Percentiles rank a stretch among this genome's conserved stretches.
These are phyloP conservation scores for Conchocele bisecta DNA, from an alignment of 2,888 invertebrate genomes.

Conservation along the genomic window DNA sequence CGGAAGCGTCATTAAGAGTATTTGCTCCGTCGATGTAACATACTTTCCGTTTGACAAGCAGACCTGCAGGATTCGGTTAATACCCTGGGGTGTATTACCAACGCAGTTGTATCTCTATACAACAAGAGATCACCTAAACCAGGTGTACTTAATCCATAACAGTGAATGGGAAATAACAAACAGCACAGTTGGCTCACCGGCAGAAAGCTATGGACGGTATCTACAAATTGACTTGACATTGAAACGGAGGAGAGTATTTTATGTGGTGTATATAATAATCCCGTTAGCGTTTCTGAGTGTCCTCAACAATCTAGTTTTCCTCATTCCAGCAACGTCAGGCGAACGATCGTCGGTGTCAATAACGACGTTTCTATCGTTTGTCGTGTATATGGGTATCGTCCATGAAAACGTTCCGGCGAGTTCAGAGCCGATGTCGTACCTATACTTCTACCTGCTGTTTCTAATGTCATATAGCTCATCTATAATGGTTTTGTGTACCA, in stretches of 20 bases:
- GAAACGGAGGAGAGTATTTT: conserved; percentile 24
- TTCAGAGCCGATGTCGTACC: conserved; percentile 38
- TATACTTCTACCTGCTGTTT: conserved; percentile 34
- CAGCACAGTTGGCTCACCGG: not conserved
- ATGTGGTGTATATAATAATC: conserved; percentile 32
- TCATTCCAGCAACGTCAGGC: conserved; percentile 36
- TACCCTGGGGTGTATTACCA: not conserved
- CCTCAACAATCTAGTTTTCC: conserved; percentile 30
- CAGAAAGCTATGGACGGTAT: no score
- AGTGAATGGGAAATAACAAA: conserved; percentile 17
- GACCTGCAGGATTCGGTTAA: conserved; percentile 12
- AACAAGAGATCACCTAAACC: not conserved
- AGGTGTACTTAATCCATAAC: conserved; percentile 9
- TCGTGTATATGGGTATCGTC: conserved; percentile 41
- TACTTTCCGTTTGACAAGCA: conserved; percentile 47
- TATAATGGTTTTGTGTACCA: conserved; percentile 25
- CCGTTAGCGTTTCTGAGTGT: conserved; percentile 31
- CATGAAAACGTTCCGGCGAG: conserved; percentile 42
- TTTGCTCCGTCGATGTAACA: conserved; percentile 35
- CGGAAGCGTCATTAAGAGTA: conserved; percentile 7
- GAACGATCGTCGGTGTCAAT: conserved; percentile 44
- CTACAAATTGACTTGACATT: conserved; percentile 11
- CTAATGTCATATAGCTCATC: conserved; percentile 28
- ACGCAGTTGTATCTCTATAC: conserved; percentile 4
- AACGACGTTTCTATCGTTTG: conserved; percentile 44